Percentiles rank a stretch among this genome's conserved stretches.
phyloP scores from a whole-genome alignment of 92 coral and sea anemone species.

The Epizoanthus ramosus region DNA sequence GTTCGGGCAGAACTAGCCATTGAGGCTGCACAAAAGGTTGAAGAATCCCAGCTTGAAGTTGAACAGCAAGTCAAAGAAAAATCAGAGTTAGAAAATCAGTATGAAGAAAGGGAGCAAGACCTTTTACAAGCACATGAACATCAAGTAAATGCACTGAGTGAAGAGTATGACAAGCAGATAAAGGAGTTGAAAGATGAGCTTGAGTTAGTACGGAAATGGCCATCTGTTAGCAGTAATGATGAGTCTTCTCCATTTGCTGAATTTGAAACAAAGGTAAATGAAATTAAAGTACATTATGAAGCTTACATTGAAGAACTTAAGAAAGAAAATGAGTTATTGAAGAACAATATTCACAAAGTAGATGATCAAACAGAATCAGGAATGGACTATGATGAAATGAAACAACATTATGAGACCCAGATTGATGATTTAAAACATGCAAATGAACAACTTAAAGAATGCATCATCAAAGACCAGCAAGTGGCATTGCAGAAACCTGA shows the following conservation, averaged over 20 bases:
- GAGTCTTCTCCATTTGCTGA: conserved; percentile 46
- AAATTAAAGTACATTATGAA: conserved; percentile 79
- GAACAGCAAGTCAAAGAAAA: conserved; percentile 64
- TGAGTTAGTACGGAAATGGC: conserved; percentile 69
- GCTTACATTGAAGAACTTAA: conserved; percentile 55
- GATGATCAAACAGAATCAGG: conserved; percentile 58
- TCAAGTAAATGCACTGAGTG: conserved; percentile 70
- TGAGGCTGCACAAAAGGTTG: conserved; percentile 92
- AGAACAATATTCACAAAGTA: conserved; percentile 3
- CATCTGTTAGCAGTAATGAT: conserved; percentile 29
- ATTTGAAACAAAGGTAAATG: conserved; percentile 75
- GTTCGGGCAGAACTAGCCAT: conserved; percentile 93
- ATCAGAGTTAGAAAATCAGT: conserved; percentile 55
- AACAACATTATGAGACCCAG: conserved; percentile 70
- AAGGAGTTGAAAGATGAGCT: conserved; percentile 81
- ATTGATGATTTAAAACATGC: conserved; percentile 47
- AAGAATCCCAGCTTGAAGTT: conserved; percentile 71
- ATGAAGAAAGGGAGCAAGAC: conserved; percentile 68
- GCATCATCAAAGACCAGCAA: background rate
- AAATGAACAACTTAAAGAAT: conserved; percentile 31
- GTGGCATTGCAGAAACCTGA: conserved; percentile 32
- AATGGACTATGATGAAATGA: conserved; percentile 69
- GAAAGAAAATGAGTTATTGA: conserved; percentile 29
- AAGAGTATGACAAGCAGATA: conserved; percentile 78
- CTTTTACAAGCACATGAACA: conserved; percentile 71